Evolutionary conservation across 2,888 invertebrate genomes (phyloP).

Genomic region (Luperina testacea): DNA sequence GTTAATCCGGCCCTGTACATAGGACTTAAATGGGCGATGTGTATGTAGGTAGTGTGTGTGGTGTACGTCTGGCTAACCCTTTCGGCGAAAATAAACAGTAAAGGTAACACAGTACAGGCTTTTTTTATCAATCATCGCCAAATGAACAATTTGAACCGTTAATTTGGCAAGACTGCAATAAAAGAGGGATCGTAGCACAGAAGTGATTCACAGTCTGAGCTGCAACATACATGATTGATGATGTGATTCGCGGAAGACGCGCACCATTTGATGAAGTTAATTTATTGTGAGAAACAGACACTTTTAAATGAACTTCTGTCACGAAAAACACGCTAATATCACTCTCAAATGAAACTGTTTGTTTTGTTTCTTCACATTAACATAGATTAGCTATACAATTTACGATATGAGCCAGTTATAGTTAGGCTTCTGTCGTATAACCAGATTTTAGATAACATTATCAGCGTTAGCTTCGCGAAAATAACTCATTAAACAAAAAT

Average conservation of each 20-base stretch:
- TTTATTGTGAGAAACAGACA: slow-evolving; percentile 57
- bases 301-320: slow-evolving; percentile 41
- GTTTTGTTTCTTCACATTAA: slow-evolving; percentile 31
- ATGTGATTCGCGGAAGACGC: slow-evolving; percentile 60
- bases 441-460: slow-evolving; percentile 62
- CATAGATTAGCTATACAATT: slow-evolving; percentile 16
- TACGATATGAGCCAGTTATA: slow-evolving; percentile 23
- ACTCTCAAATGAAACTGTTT: slow-evolving; percentile 21
- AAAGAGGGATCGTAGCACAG: slow-evolving; percentile 56
- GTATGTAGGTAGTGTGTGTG: neutral
- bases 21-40: too few species aligned
- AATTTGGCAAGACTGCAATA: slow-evolving; percentile 58
- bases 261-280: slow-evolving; percentile 59
- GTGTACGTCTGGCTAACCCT: neutral
- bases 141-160: slow-evolving; percentile 37
- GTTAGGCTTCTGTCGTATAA: slow-evolving; percentile 22
- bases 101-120: neutral
- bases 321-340: slow-evolving; percentile 37
- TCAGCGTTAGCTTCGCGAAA: slow-evolving; percentile 74
- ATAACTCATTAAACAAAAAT: slow-evolving; percentile 88
- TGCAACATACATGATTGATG: slow-evolving; percentile 58
- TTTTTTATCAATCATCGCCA: slow-evolving; percentile 27
- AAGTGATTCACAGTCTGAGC: slow-evolving; percentile 57
- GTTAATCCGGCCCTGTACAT: too few species aligned
- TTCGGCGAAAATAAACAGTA: neutral